Evolutionary conservation across 2,797 vertebrate species (phyloP), one percentile per base, ranked within the genome.

Genomic region (Triplophysa bombifrons): DNA sequence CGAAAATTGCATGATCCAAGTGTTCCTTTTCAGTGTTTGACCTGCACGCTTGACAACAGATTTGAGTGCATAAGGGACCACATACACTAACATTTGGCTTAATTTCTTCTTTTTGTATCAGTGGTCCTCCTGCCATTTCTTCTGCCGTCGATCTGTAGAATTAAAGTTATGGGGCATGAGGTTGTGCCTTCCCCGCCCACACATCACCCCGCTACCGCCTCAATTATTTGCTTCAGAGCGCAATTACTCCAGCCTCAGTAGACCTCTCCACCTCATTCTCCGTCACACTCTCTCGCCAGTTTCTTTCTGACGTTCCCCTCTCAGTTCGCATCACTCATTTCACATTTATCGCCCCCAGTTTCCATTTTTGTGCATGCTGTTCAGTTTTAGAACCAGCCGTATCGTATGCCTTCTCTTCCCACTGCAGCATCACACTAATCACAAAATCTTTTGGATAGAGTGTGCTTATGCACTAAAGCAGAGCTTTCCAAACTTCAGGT

Each of bases 141-240:
- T 20, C 9, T 11, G 53, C 38, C 10, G 19, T 68, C 58, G 71
- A 66, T 72, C 55, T 68, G 16, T 77, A 55, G 8, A 25, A 78
- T 27, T 74, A 73, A 38, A 75, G 51, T 82, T 80, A 77, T 51
- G 46, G 74, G 77, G 66, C 50, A 16, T 46, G 74, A 71, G 74
- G 76, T 76, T 76, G 77, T 50, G 51, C 41, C 71, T 74, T 72
- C 51, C 72, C 74, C 75, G 72, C 80, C 72, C 80, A 58, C 71
- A 67, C n/a, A 44, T 67, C 51, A 67, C 64, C 56, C 75, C 19
- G 19, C 46, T 53, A 38, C 80, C 19, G 56, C 72, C 30, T 84
- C 82, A 81, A 79, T 86, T 68, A 84, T 81, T 83, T 78, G 85
- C 84, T 84, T 85, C 72, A 82, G 82, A 78, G 80, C 72, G 61